Conservation (phyloP, 2,888 invertebrate species). For the Criorhina ranunculi region DNA sequence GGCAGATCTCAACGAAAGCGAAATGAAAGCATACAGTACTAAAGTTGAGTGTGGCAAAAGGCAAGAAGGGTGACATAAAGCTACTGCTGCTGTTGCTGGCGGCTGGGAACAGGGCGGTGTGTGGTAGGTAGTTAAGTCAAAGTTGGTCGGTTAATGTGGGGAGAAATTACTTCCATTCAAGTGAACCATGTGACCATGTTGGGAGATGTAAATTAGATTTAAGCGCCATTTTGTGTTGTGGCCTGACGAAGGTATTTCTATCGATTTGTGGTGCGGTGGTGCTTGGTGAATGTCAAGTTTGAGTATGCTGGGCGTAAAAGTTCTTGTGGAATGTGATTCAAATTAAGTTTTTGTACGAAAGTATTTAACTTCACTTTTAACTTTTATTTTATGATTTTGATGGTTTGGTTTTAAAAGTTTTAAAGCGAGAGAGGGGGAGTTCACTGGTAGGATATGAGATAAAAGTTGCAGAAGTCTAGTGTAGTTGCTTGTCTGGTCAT, state of each 20-base stretch:
- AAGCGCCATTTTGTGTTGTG: slow-evolving; percentile 71
- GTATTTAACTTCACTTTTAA: slow-evolving; percentile 6
- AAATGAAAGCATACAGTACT: slow-evolving; percentile 15
- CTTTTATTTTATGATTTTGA: neutral
- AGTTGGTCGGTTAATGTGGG: slow-evolving; percentile 51
- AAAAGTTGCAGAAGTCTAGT: too few species aligned
- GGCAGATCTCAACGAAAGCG: slow-evolving; percentile 21
- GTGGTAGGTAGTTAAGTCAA: slow-evolving; percentile 45
- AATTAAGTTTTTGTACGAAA: slow-evolving; percentile 38
- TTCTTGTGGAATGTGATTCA: slow-evolving; percentile 42
- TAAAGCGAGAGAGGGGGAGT: neutral
- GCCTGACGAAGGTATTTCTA: slow-evolving; percentile 40
- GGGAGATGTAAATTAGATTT: slow-evolving; percentile 73
- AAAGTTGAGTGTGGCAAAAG: slow-evolving; percentile 17
- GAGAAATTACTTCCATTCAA: slow-evolving; percentile 48
- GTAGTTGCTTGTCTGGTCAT: too few species aligned
- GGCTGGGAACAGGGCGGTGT: neutral
- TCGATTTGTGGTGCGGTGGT: slow-evolving; percentile 56
- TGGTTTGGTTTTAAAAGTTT: neutral
- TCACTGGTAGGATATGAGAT: too few species aligned
- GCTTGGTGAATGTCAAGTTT: slow-evolving; percentile 47
- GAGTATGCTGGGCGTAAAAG: slow-evolving; percentile 16
- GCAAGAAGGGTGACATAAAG: slow-evolving; percentile 10
- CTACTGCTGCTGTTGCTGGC: neutral
- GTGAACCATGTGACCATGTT: slow-evolving; percentile 63